A percentile compares a stretch with the other conserved stretches of the same genome.
phyloP scores from a whole-genome alignment of 2,888 invertebrate genomes.

The Hofmannophila pseudospretella region DNA sequence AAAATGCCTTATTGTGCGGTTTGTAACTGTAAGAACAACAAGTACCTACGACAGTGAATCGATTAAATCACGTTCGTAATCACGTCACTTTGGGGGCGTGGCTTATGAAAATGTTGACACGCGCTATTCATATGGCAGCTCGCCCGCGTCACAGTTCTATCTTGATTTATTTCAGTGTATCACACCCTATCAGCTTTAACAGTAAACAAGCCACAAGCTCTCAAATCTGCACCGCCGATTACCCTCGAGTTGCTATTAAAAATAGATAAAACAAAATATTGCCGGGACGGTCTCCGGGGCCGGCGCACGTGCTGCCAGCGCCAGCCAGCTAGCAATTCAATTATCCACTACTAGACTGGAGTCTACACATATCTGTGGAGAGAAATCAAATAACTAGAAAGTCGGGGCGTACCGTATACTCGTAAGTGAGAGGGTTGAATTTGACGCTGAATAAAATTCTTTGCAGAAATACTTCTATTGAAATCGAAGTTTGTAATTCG shows the following conservation, averaged over 20 bases:
- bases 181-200: too few relatives aligned
- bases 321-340: conserved; percentile 58
- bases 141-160: too few relatives aligned
- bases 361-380: conserved; percentile 34
- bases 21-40: too few relatives aligned
- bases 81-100: too few relatives aligned
- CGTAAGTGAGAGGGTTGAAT: conserved; percentile 17
- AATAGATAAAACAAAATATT: conserved; percentile 72
- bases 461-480: background rate
- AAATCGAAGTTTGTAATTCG: background rate
- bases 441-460: conserved; percentile 15
- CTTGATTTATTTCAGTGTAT: too few relatives aligned
- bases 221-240: conserved; percentile 58
- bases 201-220: conserved; percentile 35
- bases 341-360: conserved; percentile 44
- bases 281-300: conserved; percentile 47
- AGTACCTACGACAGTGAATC: too few relatives aligned
- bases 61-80: too few relatives aligned
- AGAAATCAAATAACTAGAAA: conserved; percentile 44
- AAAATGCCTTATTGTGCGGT: too few relatives aligned
- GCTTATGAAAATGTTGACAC: too few relatives aligned
- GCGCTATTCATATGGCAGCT: too few relatives aligned
- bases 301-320: conserved; percentile 45
- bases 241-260: conserved; percentile 63
- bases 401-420: conserved; percentile 20